Base-by-base conservation (phyloP, 2,888 invertebrate genomes). In the Drosophila niveifrons region DNA sequence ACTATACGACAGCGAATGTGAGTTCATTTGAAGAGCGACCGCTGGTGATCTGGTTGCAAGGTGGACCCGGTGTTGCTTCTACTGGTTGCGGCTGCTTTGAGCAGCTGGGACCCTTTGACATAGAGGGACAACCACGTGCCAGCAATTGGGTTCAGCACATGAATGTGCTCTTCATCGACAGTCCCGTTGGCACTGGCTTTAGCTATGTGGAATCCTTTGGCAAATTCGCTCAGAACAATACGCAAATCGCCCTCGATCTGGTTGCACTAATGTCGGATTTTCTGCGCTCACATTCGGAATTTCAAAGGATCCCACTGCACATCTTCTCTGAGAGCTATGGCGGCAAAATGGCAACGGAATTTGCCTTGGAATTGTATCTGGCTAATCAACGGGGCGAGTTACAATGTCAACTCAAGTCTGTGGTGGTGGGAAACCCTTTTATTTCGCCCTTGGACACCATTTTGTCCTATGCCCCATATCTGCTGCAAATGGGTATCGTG, bases 281-380 rank as follows among this genome's bases (percentile, higher is more conserved):
- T 90, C 94, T 96, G 72, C 83, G 92, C 29, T 90, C 93, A n/a
- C 93, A 95, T 84, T 94, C 96, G 0, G 94, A 95, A 75, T 97
- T 97, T 86, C 93, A 94, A 90, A 93, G 92, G 11, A 94, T 95
- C 0, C 96, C 97, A 0, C 93, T 97, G 41, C 97, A 97, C 90
- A 96, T 98, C 71, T 96, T 96, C 86, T 96, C 95, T 13, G 97
- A 98, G 92, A 97, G 97, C 0, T 98, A 98, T 91, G 98, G 98
- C 29, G 98, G 97, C 1, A 98, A 98, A 93, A 97, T 97, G 97
- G 96, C 96, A 0, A 94, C 96, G 0, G 96, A 96, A 82, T 97
- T 98, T 91, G 96, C 95, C 91, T 94, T 82, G 18, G 88, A 90
- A 31, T 70, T 91, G 50, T 53, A 91, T 47, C 82, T 95, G 94